Conservation (phyloP, 2,888 invertebrate species). For the Gortyna flavago region DNA sequence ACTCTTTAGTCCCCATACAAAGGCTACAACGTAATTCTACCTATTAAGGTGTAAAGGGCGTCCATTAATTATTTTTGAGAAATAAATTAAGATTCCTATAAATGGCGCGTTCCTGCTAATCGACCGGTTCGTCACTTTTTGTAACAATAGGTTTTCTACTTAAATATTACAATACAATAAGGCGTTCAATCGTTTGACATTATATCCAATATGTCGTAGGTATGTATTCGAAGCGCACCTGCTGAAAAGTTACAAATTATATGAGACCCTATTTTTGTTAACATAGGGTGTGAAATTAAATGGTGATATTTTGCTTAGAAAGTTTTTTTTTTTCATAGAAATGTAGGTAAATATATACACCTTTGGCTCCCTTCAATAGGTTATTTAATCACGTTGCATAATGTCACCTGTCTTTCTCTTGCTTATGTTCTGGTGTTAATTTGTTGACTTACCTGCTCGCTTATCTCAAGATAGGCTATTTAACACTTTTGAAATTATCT, state of each 20-base stretch:
- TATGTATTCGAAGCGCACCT: slow-evolving; percentile 42
- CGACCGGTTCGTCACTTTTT: background rate
- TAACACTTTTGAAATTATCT: background rate
- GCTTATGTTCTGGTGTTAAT: background rate
- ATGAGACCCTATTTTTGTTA: background rate
- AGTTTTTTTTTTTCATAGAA: slow-evolving; percentile 8
- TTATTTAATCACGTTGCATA: slow-evolving; percentile 19
- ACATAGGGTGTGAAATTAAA: background rate
- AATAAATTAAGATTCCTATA: slow-evolving; percentile 41
- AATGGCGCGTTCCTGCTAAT: slow-evolving; percentile 38
- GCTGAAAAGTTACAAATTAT: slow-evolving; percentile 4
- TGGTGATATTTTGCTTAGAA: background rate
- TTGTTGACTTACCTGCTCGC: background rate
- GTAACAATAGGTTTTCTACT: slow-evolving; percentile 22
- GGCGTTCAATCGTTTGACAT: slow-evolving; percentile 33
- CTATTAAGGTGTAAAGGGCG: slow-evolving; percentile 49
- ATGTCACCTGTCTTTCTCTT: slow-evolving; percentile 16
- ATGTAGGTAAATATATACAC: slow-evolving; percentile 17
- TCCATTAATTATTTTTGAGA: slow-evolving; percentile 48
- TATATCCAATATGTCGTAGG: slow-evolving; percentile 23
- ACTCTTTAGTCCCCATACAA: background rate
- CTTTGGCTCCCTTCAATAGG: background rate
- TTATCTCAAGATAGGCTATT: slow-evolving; percentile 2
- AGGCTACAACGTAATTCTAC: slow-evolving; percentile 15
- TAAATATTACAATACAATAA: slow-evolving; percentile 15